Base-by-base conservation (phyloP, 1,140 invertebrate species). In the Globodera ellingtonae region DNA sequence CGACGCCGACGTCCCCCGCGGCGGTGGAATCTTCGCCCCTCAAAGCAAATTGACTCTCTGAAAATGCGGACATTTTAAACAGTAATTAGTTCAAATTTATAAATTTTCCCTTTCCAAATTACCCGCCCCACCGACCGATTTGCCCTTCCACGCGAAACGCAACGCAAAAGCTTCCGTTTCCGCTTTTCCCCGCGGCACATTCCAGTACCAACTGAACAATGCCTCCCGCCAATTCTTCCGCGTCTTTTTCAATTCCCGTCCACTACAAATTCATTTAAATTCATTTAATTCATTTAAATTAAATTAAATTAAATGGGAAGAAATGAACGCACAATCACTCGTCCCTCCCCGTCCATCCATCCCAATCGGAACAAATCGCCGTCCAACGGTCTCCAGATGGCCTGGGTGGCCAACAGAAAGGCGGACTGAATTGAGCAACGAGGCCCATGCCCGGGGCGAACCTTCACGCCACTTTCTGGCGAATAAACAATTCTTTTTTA, bases 101-200 rank as follows among this genome's bases (percentile, higher is more conserved):
- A 44, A 21, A 7, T 46, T 71, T 35, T 4, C 46, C 18, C 52
- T 35, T n/a, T 15, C 9, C n/a, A 5, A 52, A 77, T 13, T 6
- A 1, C 15, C 62, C 4, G 9, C 35, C 9, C 21, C 21, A 21
- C 75, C n/a, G 15, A 82, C 83, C 75, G 15, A 84, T 74, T 66
- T 84, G 62, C 9, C 83, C 83, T 52, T 65, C 71, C 50, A 84
- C 69, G 81, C 83, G 50, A 50, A 84, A 84, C 56, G 83, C 52
- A 46, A 84, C 48, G 69, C 83, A 84, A 81, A 62, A 75, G n/a
- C 65, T 74, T 48, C 62, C 62, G 46, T 47, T 72, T 65, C 21
- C 46, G 15, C 66, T 75, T 9, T 78, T 77, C 47, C 69, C 50
- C 15, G 73, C 82, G 35, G 72, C 21, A 70, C 83, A 84, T 21